Percentiles rank a stretch among this genome's conserved stretches.
phyloP scores from a whole-genome alignment of 2,888 invertebrate genomes.

The Hydriomena furcata region DNA sequence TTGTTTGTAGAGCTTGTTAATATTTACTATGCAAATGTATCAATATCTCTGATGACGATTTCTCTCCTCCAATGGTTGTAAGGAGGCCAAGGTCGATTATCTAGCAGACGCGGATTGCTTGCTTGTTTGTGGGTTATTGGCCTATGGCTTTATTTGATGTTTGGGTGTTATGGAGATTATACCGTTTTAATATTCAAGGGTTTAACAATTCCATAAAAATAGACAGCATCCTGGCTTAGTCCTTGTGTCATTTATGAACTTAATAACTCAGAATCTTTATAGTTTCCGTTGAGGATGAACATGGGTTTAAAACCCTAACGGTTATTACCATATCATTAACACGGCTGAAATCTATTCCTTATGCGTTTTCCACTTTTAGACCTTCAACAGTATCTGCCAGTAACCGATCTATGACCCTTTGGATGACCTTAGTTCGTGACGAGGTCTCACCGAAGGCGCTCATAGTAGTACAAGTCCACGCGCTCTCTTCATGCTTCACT shows the following conservation, averaged over 20 bases:
- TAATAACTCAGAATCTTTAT: constrained; percentile 16
- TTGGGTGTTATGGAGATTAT: background rate
- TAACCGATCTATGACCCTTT: constrained; percentile 64
- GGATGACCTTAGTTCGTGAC: constrained; percentile 74
- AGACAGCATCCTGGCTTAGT: background rate
- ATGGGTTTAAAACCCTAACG: constrained; percentile 23
- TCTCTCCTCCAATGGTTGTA: constrained; percentile 58
- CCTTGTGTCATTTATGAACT: background rate
- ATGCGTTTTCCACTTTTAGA: constrained; percentile 55
- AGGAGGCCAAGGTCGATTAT: constrained; percentile 72
- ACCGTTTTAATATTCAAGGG: too few species aligned
- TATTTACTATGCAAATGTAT: constrained; percentile 42
- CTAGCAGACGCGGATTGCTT: constrained; percentile 42
- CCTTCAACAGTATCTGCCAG: constrained; percentile 59
- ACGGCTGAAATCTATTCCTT: constrained; percentile 58
- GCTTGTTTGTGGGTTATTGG: constrained; percentile 43
- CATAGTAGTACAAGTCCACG: constrained; percentile 38
- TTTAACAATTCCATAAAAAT: too few species aligned
- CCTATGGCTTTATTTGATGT: constrained; percentile 27
- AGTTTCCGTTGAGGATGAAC: constrained; percentile 8
- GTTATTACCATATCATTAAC: constrained; percentile 45
- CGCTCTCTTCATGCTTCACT: constrained; percentile 60
- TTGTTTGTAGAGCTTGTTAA: constrained; percentile 36
- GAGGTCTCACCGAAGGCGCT: constrained; percentile 58
- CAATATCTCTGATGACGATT: constrained; percentile 68